These are phyloP conservation scores for Phlogophora meticulosa DNA, from an alignment of 2,888 invertebrate genomes.

Conservation along the genomic window DNA sequence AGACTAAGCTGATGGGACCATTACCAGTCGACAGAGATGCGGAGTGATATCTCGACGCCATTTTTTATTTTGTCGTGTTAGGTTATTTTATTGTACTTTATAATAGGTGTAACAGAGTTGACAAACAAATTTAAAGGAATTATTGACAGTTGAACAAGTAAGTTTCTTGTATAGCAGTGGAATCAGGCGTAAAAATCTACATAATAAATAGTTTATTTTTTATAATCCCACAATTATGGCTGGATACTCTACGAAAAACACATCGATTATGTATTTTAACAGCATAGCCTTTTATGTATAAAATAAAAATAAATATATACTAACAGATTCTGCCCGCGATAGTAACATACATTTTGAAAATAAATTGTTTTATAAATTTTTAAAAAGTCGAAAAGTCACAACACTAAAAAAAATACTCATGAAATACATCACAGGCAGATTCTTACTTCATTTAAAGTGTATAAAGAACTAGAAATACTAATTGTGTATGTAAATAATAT, in stretches of 20 bases:
- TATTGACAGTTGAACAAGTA: not conserved
- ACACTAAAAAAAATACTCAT: not conserved
- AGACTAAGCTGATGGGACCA: too few relatives aligned
- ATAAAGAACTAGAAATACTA: slow-evolving; percentile 71
- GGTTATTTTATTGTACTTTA: too few relatives aligned
- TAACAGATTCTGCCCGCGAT: slow-evolving; percentile 5
- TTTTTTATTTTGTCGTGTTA: too few relatives aligned
- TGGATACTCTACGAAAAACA: slow-evolving; percentile 65
- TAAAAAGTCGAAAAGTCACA: not conserved
- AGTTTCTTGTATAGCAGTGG: slow-evolving; percentile 27
- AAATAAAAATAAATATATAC: slow-evolving; percentile 31
- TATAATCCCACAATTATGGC: slow-evolving; percentile 69
- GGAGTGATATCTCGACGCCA: too few relatives aligned
- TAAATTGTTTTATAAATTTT: not conserved
- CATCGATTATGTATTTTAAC: slow-evolving; percentile 57
- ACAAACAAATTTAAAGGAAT: too few relatives aligned
- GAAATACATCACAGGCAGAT: not conserved
- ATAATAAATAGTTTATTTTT: slow-evolving; percentile 52
- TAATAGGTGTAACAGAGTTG: too few relatives aligned
- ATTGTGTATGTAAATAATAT: slow-evolving; percentile 72
- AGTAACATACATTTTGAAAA: not conserved
- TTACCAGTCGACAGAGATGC: too few relatives aligned
- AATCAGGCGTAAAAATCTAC: slow-evolving; percentile 50
- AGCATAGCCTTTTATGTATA: slow-evolving; percentile 74
- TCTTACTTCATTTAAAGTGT: slow-evolving; percentile 33